Percentiles rank a stretch among this genome's conserved stretches.
These are phyloP conservation scores for Drosophila malerkotliana DNA, from an alignment of 1,140 invertebrate genomes.

Conservation along the genomic window DNA sequence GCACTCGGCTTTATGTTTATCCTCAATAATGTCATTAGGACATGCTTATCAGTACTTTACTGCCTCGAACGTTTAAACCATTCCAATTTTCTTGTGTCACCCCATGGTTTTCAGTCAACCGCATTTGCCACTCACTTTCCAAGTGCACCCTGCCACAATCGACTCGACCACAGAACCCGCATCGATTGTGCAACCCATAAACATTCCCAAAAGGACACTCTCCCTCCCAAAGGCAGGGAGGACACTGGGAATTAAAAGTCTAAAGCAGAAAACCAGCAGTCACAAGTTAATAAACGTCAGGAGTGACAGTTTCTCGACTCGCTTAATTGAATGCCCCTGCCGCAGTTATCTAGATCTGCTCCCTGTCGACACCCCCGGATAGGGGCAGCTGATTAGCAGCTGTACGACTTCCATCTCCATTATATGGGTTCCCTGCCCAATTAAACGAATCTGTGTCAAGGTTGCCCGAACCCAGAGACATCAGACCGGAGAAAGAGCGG, in stretches of 20 bases:
- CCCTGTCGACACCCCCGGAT: conserved; percentile 12
- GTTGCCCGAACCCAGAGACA: conserved; percentile 4
- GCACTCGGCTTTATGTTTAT: not conserved
- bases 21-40: conserved; percentile 22
- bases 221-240: not conserved
- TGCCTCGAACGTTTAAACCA: not conserved
- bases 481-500: not conserved
- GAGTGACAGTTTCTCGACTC: conserved; percentile 52
- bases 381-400: conserved; percentile 35
- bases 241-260: conserved; percentile 9
- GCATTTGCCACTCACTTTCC: conserved; percentile 23
- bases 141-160: conserved; percentile 6
- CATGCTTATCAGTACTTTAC: conserved; percentile 6
- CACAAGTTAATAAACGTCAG: conserved; percentile 75
- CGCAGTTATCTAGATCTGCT: conserved; percentile 52
- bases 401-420: conserved; percentile 12
- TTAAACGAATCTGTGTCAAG: conserved; percentile 44
- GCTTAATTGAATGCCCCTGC: conserved; percentile 67
- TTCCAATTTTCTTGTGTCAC: not conserved
- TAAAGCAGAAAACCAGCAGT: conserved; percentile 51
- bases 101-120: conserved; percentile 6
- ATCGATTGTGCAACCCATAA: conserved; percentile 44
- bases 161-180: conserved; percentile 29
- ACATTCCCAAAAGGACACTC: conserved; percentile 6
- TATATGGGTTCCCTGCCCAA: conserved; percentile 24